Conservation (phyloP, 2,797 vertebrate genomes). For the Mormyrops attenuatus region DNA sequence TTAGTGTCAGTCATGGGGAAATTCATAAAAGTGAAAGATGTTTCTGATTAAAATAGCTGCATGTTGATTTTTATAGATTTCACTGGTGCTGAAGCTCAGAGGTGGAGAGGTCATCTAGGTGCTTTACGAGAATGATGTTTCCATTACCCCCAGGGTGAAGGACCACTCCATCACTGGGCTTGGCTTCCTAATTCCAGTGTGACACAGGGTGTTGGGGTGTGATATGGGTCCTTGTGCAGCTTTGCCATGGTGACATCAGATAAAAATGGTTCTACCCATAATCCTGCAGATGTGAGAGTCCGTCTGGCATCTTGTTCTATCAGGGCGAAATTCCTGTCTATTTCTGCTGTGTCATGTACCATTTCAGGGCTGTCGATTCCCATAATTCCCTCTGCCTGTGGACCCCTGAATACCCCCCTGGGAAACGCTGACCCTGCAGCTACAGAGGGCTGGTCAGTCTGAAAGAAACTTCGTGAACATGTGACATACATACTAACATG, state of each 20-base stretch:
- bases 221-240: not conserved
- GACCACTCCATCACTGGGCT: not conserved
- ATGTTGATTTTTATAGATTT: not conserved
- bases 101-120: not conserved
- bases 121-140: not conserved
- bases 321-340: not conserved
- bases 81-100: not conserved
- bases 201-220: not conserved
- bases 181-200: not conserved
- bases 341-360: constrained; percentile 2
- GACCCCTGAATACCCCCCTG: constrained; percentile 24
- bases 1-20: not conserved
- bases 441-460: constrained; percentile 20
- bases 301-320: not conserved
- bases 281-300: not conserved
- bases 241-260: not conserved
- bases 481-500: not conserved
- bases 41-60: constrained; percentile 2
- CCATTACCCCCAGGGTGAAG: not conserved
- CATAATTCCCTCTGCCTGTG: constrained; percentile 55
- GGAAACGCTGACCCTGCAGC: constrained; percentile 9
- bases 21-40: not conserved
- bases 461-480: not conserved
- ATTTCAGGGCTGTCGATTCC: constrained; percentile 59
- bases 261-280: not conserved